Base-by-base conservation (phyloP, 2,797 vertebrate genomes). In the Lemur catta region DNA sequence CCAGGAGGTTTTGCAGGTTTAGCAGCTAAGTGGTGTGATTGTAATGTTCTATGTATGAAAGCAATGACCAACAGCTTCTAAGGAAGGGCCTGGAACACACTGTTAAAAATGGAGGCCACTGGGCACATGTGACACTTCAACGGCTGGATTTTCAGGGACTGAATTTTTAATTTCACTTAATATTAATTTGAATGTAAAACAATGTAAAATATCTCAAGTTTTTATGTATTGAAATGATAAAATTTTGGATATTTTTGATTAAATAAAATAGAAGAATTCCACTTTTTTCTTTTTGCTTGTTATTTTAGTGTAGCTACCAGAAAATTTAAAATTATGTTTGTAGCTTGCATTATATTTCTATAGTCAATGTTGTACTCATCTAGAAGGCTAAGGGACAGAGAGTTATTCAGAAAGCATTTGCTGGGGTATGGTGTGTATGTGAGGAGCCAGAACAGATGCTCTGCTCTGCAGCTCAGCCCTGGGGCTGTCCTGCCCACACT, bases 161-260 rank as follows among this genome's bases (percentile, higher is more conserved):
- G 12, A 76, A 71, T 86, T 80, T 85, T 71, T 43, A 80, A 46
- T 88, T 88, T 86, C 2, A 81, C 81, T 91, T 59, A n/a, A 33
- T 76, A 33, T 52, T 61, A 50, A 38, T 69, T 63, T 65, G 80
- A 86, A 59, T 72, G 0, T 72, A 75, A 95, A 84, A 84, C 28
- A 65, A 10, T 72, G 15, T 63, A 18, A 63, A 52, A 24, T 28
- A 38, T 33, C 18, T 59, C 30, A 35, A 43, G 28, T 46, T 82
- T 96, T 74, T 88, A 28, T 52, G 63, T 67, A 35, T 57, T 59
- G 28, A 95, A 92, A 89, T 82, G 30, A 28, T 92, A 63, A 4
- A 38, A 76, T 93, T 92, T 86, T 50, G 35, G 20, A 35, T 69
- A 35, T 52, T 67, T 35, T 90, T 65, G 18, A 38, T 72, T 80